Conservation (phyloP, 2,113 vertebrate species). For the Cyrtonyx montezumae region DNA sequence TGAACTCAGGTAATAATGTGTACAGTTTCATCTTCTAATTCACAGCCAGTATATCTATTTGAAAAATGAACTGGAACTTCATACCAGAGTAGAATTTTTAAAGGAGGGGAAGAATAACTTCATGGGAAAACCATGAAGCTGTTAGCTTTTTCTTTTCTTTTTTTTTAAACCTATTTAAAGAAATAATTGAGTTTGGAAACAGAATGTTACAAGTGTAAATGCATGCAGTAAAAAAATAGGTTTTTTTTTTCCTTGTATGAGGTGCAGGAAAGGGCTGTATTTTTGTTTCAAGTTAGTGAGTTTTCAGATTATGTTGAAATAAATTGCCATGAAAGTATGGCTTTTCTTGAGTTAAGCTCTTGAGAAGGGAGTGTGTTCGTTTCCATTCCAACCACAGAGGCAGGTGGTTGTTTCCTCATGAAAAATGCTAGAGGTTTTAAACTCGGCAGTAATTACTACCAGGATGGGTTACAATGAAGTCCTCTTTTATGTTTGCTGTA, state of each 20-base stretch:
- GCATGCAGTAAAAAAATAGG: conserved; percentile 36
- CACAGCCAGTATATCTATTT: conserved; percentile 30
- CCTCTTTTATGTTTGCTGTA: neutral
- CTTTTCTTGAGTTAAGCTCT: conserved; percentile 11
- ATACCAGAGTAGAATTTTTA: conserved; percentile 40
- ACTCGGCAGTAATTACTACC: neutral
- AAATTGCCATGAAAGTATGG: neutral
- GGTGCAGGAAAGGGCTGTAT: neutral
- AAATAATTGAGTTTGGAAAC: conserved; percentile 27
- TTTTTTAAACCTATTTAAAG: neutral
- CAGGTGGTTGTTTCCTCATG: neutral
- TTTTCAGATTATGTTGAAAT: conserved; percentile 4
- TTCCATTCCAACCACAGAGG: conserved; percentile 49
- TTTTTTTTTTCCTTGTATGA: neutral
- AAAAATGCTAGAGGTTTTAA: conserved; percentile 6
- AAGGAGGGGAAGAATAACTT: neutral
- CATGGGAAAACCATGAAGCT: neutral
- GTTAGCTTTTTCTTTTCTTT: neutral
- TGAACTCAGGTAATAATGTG: conserved; percentile 77
- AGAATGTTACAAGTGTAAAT: neutral
- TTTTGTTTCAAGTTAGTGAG: neutral
- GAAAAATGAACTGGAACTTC: conserved; percentile 44
- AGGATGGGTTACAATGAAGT: neutral
- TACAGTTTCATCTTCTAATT: conserved; percentile 44
- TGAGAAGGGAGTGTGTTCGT: conserved; percentile 68